Evolutionary conservation across 2,888 invertebrate species (phyloP).

Genomic region (Patella depressa): DNA sequence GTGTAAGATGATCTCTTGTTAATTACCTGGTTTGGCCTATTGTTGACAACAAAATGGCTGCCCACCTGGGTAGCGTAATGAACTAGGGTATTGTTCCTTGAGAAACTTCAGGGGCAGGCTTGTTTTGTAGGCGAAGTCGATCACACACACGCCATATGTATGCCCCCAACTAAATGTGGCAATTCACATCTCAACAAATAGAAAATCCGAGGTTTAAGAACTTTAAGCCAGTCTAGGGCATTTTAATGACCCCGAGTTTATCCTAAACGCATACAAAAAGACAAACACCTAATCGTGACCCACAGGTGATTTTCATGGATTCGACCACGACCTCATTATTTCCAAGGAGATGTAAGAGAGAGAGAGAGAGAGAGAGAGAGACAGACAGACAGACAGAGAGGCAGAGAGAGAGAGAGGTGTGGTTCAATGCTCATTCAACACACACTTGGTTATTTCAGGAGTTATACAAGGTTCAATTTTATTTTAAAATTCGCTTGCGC

Average conservation of each 20-base stretch:
- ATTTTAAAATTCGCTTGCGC: too few species aligned
- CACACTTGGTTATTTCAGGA: too few species aligned
- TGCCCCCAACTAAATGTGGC: not conserved
- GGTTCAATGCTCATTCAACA: too few species aligned
- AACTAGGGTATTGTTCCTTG: not conserved
- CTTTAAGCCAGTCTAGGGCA: not conserved
- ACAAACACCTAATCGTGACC: not conserved
- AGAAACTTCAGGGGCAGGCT: not conserved
- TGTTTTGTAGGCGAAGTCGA: not conserved
- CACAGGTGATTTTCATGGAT: not conserved
- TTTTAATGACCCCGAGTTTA: not conserved
- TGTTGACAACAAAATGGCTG: slow-evolving; percentile 4
- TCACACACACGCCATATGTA: not conserved
- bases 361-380: too few species aligned
- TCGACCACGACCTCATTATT: not conserved
- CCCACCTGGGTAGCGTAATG: slow-evolving; percentile 3
- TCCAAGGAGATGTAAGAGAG: too few species aligned
- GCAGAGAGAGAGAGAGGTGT: too few species aligned
- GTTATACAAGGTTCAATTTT: too few species aligned
- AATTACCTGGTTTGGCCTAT: not conserved
- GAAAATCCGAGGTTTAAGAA: not conserved
- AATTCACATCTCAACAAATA: not conserved
- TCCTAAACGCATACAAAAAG: not conserved
- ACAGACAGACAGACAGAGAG: too few species aligned
- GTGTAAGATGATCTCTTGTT: not conserved